Evolutionary conservation across 2,113 vertebrate genomes (phyloP), one percentile per base, ranked within the genome.

Genomic region (Catharus minimus): DNA sequence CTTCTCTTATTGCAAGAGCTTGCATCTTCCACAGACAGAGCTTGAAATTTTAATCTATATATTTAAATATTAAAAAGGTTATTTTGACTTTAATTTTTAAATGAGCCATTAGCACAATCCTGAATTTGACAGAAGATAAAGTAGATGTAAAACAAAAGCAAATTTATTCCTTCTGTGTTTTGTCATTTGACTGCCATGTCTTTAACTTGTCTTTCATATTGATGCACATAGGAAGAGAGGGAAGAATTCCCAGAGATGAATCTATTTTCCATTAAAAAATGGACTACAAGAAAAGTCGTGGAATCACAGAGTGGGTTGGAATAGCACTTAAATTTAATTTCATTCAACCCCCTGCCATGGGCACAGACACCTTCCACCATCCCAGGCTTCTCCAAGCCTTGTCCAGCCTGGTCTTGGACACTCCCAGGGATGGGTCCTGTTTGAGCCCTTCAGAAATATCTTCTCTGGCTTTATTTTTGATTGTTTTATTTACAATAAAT

Each of bases 51-150:
- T 95, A 92, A 95, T 95, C 82, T 32, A 53, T 36, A 75, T 56
- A 86, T 95, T 95, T 80, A 95, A 95, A 94, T 95, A 95, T 90
- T 95, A 55, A 95, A 90, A 81, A 36, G 68, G 52, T 92, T 92
- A 88, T 95, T 95, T 94, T 94, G 73, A 92, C 64, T 96, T 96
- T 80, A 88, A 94, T 94, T 94, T 91, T 89, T 91, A 95, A 95
- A 69, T 81, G 85, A 89, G 44, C 82, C 90, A 95, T 96, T 95
- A 96, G 86, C 72, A 90, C 88, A 49, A 41, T 39, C 76, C 64
- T 71, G 52, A 91, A 67, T 87, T 84, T 89, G 95, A 92, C 77
- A 75, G 41, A 20, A 89, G 57, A 73, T 81, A 2, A 39, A 88
- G 86, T 93, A 57, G 64, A 85, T 84, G 79, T 33, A 69, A 66